These are phyloP conservation scores for Onthophagus taurus DNA, from an alignment of 1,140 invertebrate species.

Conservation along the genomic window DNA sequence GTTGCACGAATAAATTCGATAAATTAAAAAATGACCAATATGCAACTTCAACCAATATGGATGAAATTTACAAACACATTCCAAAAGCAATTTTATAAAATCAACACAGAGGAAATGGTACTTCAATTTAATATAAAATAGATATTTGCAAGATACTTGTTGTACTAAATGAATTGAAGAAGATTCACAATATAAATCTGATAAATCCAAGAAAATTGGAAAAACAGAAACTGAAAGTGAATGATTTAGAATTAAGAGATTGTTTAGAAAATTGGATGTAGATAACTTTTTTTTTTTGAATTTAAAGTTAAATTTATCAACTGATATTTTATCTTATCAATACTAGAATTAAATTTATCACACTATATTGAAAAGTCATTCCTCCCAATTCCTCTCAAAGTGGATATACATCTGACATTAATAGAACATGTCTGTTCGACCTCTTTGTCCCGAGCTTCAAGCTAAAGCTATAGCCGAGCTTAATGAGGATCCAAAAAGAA, in stretches of 20 bases:
- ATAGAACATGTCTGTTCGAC: constrained; percentile 15
- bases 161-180: constrained; percentile 45
- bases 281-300: no score
- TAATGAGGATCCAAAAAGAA: constrained; percentile 48
- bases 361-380: no score
- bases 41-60: neutral
- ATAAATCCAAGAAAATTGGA: constrained; percentile 47
- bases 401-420: no score
- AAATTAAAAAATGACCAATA: no score
- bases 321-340: no score
- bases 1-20: no score
- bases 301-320: no score
- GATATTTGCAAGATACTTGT: constrained; percentile 45
- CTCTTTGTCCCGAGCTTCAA: constrained; percentile 18
- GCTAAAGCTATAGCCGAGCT: constrained; percentile 44
- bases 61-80: constrained; percentile 33
- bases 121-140: constrained; percentile 5
- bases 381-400: no score
- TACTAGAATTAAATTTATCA: no score
- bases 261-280: constrained; percentile 10
- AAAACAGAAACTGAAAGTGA: constrained; percentile 41
- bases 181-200: constrained; percentile 43
- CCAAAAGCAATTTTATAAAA: constrained; percentile 42
- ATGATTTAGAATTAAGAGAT: constrained; percentile 8
- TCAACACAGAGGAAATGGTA: constrained; percentile 44